phyloP scores from a whole-genome alignment of 2,113 vertebrate species.

The Syrmaticus mikado region DNA sequence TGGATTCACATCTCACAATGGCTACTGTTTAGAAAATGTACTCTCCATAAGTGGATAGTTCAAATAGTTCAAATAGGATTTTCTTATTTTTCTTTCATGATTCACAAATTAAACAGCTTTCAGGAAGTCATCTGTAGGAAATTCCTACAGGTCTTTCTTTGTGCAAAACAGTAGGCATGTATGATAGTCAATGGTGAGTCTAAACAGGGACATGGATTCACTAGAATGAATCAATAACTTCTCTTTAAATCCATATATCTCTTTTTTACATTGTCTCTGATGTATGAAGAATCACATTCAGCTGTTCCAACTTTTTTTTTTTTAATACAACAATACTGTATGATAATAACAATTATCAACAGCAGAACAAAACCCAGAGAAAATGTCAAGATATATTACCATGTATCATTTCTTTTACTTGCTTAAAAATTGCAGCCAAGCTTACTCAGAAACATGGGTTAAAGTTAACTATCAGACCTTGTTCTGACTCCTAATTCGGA shows the following conservation, averaged over 20 bases:
- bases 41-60: background rate
- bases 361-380: background rate
- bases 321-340: background rate
- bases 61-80: background rate
- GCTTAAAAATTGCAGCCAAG: background rate
- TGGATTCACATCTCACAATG: background rate
- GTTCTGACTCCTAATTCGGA: background rate
- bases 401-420: background rate
- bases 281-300: background rate
- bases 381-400: background rate
- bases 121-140: background rate
- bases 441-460: background rate
- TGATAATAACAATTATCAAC: background rate
- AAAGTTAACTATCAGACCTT: background rate
- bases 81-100: background rate
- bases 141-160: background rate
- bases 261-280: background rate
- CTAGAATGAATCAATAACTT: background rate
- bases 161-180: rapidly evolving
- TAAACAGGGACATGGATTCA: background rate
- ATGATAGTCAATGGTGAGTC: background rate
- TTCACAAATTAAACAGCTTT: background rate
- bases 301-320: background rate
- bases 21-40: background rate
- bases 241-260: background rate